Conservation (phyloP, 2,797 vertebrate genomes). For the Thunnus albacares region DNA sequence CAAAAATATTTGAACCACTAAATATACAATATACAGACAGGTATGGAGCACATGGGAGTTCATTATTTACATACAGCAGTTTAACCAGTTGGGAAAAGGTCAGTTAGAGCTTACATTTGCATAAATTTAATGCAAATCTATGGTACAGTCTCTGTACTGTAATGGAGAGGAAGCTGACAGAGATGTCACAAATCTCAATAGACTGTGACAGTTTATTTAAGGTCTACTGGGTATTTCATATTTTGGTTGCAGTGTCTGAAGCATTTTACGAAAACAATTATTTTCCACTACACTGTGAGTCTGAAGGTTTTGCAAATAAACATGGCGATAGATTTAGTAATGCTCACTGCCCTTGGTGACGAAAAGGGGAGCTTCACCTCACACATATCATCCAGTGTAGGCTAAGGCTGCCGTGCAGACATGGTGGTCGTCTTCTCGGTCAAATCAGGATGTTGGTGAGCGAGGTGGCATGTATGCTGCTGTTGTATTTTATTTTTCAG, state of each 20-base stretch:
- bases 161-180: not conserved
- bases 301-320: not conserved
- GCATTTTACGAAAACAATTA: no score
- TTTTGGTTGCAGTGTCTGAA: no score
- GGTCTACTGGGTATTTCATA: not conserved
- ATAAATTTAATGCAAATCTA: constrained; percentile 9
- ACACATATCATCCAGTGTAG: no score
- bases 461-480: not conserved
- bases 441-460: no score
- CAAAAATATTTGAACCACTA: not conserved
- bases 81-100: not conserved
- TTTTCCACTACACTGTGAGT: not conserved
- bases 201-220: constrained; percentile 31
- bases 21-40: not conserved
- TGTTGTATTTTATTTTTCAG: not conserved
- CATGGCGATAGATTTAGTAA: not conserved
- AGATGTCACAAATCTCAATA: not conserved
- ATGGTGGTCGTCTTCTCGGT: no score
- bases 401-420: no score
- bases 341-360: not conserved
- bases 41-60: not conserved
- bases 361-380: no score
- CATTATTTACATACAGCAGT: not conserved
- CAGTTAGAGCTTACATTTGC: not conserved
- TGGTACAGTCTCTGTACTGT: constrained; percentile 4